A percentile compares a stretch with the other conserved stretches of the same genome.
These are phyloP conservation scores for Brachyalestes nurse DNA, from an alignment of 2,797 vertebrate species.

Conservation along the genomic window DNA sequence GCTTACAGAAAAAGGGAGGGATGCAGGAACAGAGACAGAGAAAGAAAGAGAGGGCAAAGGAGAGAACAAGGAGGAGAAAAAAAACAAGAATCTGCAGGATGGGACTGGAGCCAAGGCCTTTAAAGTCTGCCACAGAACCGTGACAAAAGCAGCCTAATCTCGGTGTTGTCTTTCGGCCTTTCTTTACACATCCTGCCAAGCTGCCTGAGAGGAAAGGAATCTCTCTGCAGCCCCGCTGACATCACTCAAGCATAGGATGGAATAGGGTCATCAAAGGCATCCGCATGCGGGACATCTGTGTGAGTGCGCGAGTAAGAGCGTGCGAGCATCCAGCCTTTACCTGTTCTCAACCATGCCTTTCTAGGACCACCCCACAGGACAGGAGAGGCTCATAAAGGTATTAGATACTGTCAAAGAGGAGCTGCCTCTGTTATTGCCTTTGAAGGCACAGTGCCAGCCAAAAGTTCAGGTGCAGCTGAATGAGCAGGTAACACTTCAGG, in stretches of 20 bases:
- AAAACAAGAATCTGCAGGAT: slow-evolving; percentile 81
- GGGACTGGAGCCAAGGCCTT: slow-evolving; percentile 83
- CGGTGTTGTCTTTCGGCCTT: slow-evolving; percentile 83
- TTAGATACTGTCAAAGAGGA: neutral
- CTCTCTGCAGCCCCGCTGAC: slow-evolving; percentile 72
- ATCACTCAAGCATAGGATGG: slow-evolving; percentile 70
- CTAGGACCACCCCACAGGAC: slow-evolving; percentile 43
- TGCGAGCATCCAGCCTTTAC: slow-evolving; percentile 58
- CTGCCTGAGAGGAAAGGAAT: slow-evolving; percentile 74
- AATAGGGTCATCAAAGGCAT: slow-evolving; percentile 70
- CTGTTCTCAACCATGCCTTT: slow-evolving; percentile 63
- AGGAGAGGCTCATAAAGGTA: neutral
- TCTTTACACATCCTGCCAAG: slow-evolving; percentile 81
- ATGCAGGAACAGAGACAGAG: slow-evolving; percentile 65
- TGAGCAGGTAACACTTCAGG: too few relatives aligned
- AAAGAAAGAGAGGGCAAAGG: slow-evolving; percentile 4
- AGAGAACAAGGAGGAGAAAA: slow-evolving; percentile 66
- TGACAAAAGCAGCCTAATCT: slow-evolving; percentile 89
- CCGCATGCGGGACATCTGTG: slow-evolving; percentile 67
- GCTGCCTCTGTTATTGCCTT: neutral
- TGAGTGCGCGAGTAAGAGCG: slow-evolving; percentile 39
- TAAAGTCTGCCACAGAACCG: slow-evolving; percentile 83
- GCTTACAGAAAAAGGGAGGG: slow-evolving; percentile 70
- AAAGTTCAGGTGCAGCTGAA: neutral
- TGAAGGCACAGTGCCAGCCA: neutral